Base-by-base conservation (phyloP, 2,113 vertebrate species). In the Mandrillus leucophaeus region DNA sequence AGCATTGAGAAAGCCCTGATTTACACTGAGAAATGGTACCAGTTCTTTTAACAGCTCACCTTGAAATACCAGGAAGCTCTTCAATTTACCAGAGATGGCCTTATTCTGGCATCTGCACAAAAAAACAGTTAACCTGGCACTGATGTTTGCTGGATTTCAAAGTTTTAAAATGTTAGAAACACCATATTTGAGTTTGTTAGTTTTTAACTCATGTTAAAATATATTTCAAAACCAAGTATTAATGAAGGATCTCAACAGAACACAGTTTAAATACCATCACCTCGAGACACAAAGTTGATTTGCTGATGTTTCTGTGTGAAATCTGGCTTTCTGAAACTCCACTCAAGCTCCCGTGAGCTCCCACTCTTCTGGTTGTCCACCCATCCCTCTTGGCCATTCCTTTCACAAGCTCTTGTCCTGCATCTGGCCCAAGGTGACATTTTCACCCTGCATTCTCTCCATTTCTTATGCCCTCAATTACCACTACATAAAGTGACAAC, bases 171-270 rank as follows among this genome's bases (percentile, higher is more conserved):
- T 48, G 30, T 73, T 79, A 75, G 5, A 96, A 50, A 59, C 8
- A 55, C 48, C 32, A 9, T 52, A 66, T 94, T 52, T 96, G 78
- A 59, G 43, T 70, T 93, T 57, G 35, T 30, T 68, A 40, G 52
- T 18, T 70, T 91, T 95, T 52, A 64, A 38, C 96, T 78, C 43
- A 66, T 86, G 64, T 85, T 83, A 96, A 86, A 70, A 55, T 73
- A 27, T 66, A 89, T 88, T 48, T 75, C 23, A 76, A 92, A 90
- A 76, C 78, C 32, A 97, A 81, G 35, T 87, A 66, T 82, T 82
- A 82, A 91, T 13, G 5, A 96, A 93, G 61, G 23, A 27, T 92
- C n/a, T 93, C 43, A 93, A 25, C 7, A 93, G 32, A 88, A 96
- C 17, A 82, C 30, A 35, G 27, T 64, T 48, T 64, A 38, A 79